These are phyloP conservation scores for Onychostruthus taczanowskii DNA, from an alignment of 2,113 vertebrate genomes.

Conservation along the genomic window DNA sequence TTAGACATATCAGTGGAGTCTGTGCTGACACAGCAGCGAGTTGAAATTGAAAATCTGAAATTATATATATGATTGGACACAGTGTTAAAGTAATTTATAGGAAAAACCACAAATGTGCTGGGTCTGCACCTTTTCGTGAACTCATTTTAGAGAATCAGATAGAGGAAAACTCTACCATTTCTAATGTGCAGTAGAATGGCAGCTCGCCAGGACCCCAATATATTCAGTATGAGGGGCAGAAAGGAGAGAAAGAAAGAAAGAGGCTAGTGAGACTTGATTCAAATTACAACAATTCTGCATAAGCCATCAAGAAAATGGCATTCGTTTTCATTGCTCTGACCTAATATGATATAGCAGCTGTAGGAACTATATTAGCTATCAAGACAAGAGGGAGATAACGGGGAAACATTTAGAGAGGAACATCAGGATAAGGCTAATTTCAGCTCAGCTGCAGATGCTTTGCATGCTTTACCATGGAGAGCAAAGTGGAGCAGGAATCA, in stretches of 20 bases:
- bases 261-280: slow-evolving; percentile 71
- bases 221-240: slow-evolving; percentile 68
- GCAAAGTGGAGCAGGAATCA: slow-evolving; percentile 29
- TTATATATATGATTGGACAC: slow-evolving; percentile 91
- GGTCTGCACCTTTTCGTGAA: slow-evolving; percentile 85
- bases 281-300: slow-evolving; percentile 82
- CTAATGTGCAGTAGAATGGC: slow-evolving; percentile 85
- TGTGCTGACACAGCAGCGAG: slow-evolving; percentile 88
- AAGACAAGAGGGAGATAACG: slow-evolving; percentile 75
- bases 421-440: slow-evolving; percentile 58
- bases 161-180: slow-evolving; percentile 84
- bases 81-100: slow-evolving; percentile 90
- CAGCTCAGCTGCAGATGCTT: not conserved
- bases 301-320: slow-evolving; percentile 77
- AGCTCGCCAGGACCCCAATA: slow-evolving; percentile 75
- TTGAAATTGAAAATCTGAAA: slow-evolving; percentile 92
- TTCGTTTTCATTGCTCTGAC: slow-evolving; percentile 76
- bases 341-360: slow-evolving; percentile 74
- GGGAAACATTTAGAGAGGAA: slow-evolving; percentile 48
- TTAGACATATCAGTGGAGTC: slow-evolving; percentile 87
- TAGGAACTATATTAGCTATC: slow-evolving; percentile 73
- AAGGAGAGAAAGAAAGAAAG: slow-evolving; percentile 49
- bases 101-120: slow-evolving; percentile 87
- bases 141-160: slow-evolving; percentile 89
- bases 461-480: not conserved